Percentiles rank a stretch among this genome's conserved stretches.
Evolutionary conservation across 2,113 vertebrate genomes (phyloP).

Genomic region (Phalacrocorax carbo): DNA sequence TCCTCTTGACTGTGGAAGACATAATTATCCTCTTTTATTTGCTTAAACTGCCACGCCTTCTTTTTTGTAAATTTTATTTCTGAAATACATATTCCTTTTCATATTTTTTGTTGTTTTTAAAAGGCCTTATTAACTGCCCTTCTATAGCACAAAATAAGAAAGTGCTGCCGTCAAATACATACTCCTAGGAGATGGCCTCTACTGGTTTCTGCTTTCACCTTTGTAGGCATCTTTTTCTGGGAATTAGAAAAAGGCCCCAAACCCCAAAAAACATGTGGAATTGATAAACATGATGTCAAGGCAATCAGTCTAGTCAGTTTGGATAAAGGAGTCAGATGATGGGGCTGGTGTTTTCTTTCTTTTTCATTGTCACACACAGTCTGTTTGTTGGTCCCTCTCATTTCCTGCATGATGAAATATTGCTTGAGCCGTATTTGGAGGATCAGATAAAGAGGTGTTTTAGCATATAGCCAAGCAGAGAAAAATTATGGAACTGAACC

Average conservation of each 20-base stretch:
- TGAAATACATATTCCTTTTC: neutral
- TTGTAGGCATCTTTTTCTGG: neutral
- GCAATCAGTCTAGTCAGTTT: neutral
- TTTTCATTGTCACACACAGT: constrained; percentile 10
- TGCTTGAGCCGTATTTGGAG: neutral
- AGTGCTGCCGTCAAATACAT: neutral
- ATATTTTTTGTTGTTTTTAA: neutral
- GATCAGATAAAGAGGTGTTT: neutral
- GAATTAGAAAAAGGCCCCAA: neutral
- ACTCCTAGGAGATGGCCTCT: neutral
- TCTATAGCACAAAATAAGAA: neutral
- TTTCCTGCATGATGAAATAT: neutral
- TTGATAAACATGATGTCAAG: constrained; percentile 6
- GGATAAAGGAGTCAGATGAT: neutral
- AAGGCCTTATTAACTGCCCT: neutral
- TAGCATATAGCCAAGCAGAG: neutral
- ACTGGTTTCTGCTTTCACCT: constrained; percentile 1
- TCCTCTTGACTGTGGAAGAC: neutral
- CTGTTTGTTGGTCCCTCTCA: neutral
- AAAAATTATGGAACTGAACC: neutral
- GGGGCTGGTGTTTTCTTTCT: neutral
- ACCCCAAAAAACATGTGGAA: neutral
- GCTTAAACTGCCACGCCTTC: neutral
- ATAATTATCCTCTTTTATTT: neutral
- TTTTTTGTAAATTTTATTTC: neutral